Evolutionary conservation across 2,113 vertebrate genomes (phyloP).

Genomic region (Butorides virescens): DNA sequence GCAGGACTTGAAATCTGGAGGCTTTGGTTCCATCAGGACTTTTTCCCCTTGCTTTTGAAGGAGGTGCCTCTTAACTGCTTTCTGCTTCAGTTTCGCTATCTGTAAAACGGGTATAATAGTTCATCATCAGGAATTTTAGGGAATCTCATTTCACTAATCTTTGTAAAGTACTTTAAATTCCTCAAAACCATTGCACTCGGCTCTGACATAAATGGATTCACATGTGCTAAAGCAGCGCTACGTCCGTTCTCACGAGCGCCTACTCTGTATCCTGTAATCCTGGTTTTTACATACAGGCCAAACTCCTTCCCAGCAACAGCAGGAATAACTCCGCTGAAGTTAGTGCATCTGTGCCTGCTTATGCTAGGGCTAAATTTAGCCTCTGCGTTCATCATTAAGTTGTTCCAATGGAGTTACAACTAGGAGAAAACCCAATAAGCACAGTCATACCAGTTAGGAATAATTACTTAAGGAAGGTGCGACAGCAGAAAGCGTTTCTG

Average conservation of each 20-base stretch:
- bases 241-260: accelerated
- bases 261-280: background rate
- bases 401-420: background rate
- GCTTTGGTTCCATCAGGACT: background rate
- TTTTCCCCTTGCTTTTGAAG: background rate
- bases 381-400: background rate
- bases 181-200: accelerated
- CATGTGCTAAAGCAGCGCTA: background rate
- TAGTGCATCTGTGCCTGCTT: background rate
- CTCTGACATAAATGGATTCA: background rate
- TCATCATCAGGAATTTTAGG: background rate
- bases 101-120: background rate
- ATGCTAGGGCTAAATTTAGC: conserved; percentile 22
- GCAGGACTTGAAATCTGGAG: background rate
- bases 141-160: background rate
- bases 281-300: background rate
- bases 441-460: background rate
- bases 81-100: background rate
- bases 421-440: background rate
- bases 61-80: background rate
- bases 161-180: background rate
- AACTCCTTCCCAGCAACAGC: background rate
- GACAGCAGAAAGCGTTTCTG: accelerated
- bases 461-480: background rate
- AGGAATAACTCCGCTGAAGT: background rate